Evolutionary conservation across 2,113 vertebrate genomes (phyloP).

Genomic region (Gnathonemus longibarbis): DNA sequence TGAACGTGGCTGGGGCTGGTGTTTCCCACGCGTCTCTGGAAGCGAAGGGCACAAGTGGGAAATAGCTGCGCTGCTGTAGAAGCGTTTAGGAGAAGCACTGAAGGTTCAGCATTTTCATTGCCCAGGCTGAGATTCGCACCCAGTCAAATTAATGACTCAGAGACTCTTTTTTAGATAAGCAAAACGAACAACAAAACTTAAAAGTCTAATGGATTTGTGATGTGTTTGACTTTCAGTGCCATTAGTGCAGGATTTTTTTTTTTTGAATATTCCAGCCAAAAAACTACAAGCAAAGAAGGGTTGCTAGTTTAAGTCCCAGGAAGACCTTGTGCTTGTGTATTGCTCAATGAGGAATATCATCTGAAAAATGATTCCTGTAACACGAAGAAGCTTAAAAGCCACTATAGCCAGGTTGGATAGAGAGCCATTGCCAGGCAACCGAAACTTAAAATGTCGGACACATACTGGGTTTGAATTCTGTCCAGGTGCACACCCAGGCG

Average conservation of each 20-base stretch:
- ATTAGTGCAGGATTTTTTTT: not conserved
- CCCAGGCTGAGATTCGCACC: not conserved
- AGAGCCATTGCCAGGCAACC: not conserved
- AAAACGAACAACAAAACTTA: no score
- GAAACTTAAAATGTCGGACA: not conserved
- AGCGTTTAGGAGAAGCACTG: not conserved
- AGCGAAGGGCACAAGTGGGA: not conserved
- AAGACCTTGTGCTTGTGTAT: not conserved
- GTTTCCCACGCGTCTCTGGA: not conserved
- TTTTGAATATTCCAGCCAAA: not conserved
- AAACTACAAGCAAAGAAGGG: not conserved
- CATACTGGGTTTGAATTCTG: not conserved
- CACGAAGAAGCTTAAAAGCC: not conserved
- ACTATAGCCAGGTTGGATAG: not conserved
- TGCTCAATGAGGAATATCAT: not conserved
- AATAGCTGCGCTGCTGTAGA: not conserved
- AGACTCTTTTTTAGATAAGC: not conserved
- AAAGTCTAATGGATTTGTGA: not conserved
- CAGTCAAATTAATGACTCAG: not conserved
- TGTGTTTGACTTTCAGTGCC: not conserved
- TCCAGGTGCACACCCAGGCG: not conserved
- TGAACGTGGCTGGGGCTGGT: not conserved
- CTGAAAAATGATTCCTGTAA: not conserved
- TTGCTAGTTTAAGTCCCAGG: not conserved
- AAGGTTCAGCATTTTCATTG: not conserved